Base-by-base conservation (phyloP, 1,140 invertebrate species). In the Tachypleus tridentatus region DNA sequence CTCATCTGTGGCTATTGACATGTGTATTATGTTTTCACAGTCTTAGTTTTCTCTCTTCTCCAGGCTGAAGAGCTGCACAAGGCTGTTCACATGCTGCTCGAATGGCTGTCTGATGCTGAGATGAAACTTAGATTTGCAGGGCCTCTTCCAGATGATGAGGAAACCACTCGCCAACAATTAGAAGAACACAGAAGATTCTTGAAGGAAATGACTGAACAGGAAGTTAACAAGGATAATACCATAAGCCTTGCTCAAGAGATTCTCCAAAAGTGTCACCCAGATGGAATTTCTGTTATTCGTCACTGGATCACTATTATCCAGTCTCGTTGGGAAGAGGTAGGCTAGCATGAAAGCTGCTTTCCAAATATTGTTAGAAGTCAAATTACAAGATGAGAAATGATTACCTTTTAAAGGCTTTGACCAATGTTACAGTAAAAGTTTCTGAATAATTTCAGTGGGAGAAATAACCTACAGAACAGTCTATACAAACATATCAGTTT, bases 301-400 rank as follows among this genome's bases (percentile, higher is more conserved):
- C 93, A 98, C 75, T 98, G 94, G 93, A 91, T 97, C 59, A 93
- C 91, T 3, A 95, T 97, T 62, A 94, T 98, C 63, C 88, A 96
- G 72, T 88, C 91, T n/a, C 81, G 94, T 69, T 98, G 94, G 94
- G 92, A 96, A 71, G 93, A 96, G 80, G 86, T 89, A 4, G 61
- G 51, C 5, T 47, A 59, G 29, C 47, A 58, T 7, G 7, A 9
- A 58, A 10, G 6, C 47, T 54, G 29, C 29, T 29, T 29, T 29
- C 29, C 29, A 29, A 29, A 29, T 29, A 29, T 29, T 29, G 29
- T 29, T 29, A 29, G 29, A 29, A 1, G 29, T 29, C 29, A 29
- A 29, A 1, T 29, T 29, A 29, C 29, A 29, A 29, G 29, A 29
- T 29, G 29, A 29, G 29, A 29, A 29, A 29, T 29, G 29, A 29